These are phyloP conservation scores for Ceratosolen fusciceps DNA, from an alignment of 1,140 invertebrate genomes.

Conservation along the genomic window DNA sequence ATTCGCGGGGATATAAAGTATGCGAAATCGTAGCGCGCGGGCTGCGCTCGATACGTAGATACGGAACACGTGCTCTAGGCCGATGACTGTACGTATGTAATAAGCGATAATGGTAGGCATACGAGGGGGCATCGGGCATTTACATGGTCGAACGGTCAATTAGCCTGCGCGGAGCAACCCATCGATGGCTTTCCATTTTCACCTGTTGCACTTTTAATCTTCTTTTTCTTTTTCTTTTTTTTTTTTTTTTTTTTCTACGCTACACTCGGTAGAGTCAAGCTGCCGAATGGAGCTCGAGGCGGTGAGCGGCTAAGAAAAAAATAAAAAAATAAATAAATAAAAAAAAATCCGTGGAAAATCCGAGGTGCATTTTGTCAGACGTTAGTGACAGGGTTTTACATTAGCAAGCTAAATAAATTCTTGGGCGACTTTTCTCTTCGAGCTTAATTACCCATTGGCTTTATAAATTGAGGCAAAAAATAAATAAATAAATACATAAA, in stretches of 20 bases:
- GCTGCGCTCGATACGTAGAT: too few species aligned
- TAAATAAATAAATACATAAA: too few species aligned
- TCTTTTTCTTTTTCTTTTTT: not conserved
- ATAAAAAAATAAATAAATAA: too few species aligned
- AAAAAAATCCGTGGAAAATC: not conserved
- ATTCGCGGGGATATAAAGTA: slow-evolving; percentile 26
- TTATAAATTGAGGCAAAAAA: not conserved
- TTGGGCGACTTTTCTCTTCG: too few species aligned
- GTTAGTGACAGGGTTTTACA: not conserved
- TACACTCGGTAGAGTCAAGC: too few species aligned
- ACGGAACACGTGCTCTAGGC: too few species aligned
- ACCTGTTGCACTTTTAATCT: slow-evolving; percentile 17
- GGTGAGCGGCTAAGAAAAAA: too few species aligned
- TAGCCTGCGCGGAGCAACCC: slow-evolving; percentile 3
- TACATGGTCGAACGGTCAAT: slow-evolving; percentile 3
- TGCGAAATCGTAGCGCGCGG: slow-evolving; percentile 20
- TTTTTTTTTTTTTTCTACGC: too few species aligned
- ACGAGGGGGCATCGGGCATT: too few species aligned
- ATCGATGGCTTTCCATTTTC: slow-evolving; percentile 31
- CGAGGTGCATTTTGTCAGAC: not conserved
- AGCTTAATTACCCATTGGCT: too few species aligned
- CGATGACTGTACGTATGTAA: not conserved
- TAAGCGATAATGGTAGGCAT: not conserved
- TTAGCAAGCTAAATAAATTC: not conserved
- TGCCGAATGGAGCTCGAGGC: too few species aligned